A percentile compares a stretch with the other conserved stretches of the same genome.
phyloP scores from a whole-genome alignment of 2,797 vertebrate genomes.

The Garrulus glandarius region DNA sequence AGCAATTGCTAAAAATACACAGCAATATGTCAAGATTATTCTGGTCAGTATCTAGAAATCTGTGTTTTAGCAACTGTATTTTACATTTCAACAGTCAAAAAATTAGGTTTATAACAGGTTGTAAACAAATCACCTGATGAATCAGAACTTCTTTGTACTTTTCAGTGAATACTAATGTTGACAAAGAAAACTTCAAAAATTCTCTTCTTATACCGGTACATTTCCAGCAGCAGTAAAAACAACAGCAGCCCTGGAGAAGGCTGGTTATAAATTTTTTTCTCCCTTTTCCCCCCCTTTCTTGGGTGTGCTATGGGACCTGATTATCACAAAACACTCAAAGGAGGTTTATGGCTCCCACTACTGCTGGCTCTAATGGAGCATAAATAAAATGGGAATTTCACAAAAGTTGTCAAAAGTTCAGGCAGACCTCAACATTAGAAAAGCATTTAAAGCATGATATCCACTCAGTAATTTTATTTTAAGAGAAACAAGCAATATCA shows the following conservation, averaged over 20 bases:
- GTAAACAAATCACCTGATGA: neutral
- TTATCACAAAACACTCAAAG: neutral
- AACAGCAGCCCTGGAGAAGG: neutral
- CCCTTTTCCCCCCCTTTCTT: rapidly evolving
- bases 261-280: neutral
- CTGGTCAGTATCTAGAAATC: neutral
- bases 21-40: neutral
- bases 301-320: neutral
- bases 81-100: neutral
- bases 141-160: neutral
- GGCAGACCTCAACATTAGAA: neutral
- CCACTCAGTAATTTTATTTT: neutral
- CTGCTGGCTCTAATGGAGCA: neutral
- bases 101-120: neutral
- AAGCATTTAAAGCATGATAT: neutral
- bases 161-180: neutral
- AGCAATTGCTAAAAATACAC: slow-evolving; percentile 21
- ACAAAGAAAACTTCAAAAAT: neutral
- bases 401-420: neutral
- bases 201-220: neutral
- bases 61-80: neutral
- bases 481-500: neutral
- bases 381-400: neutral
- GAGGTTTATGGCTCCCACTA: neutral
- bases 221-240: neutral